Evolutionary conservation across 2,888 invertebrate species (phyloP), one percentile per base, ranked within the genome.

Genomic region (Melanchra persicariae): DNA sequence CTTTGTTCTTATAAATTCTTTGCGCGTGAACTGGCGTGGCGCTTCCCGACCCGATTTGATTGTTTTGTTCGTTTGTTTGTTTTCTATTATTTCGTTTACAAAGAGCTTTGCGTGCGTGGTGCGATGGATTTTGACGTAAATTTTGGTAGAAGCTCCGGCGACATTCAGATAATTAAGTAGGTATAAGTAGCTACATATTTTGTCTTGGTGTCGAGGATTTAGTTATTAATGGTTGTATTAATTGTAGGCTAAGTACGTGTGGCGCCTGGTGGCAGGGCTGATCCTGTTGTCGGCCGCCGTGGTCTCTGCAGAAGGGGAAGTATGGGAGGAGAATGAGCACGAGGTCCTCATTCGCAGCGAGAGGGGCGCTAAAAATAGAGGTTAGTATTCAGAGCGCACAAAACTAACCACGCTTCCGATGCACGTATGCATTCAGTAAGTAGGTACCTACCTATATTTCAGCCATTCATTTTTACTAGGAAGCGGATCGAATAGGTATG

Each of bases 321-420:
- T 98, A 74, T 97, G 97, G 97, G 98, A 98, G 90, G 98, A 98
- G 89, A 97, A 97, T 88, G 98, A 98, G 88, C 97, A 97, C 89
- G 98, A 98, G 92, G 97, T 98, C 72, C 97, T 98, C 83, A 97
- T 98, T 87, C 97, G 98, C 89, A 98, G 97, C 89, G 97, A 97
- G 91, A 97, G 98, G 77, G 98, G 98, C 76, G 97, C 98, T 92
- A 98, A 98, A 94, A 97, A 97, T 92, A 96, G 97, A 93, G 97
- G 97, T 97, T 91, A 77, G 91, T 91, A 74, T 84, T 81, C 79
- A 70, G 77, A 79, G 67, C 80, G 71, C 70, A 51, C 70, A 61
- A 63, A 85, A 76, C 64, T 77, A 73, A 77, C 74, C 74, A 54
- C 57, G 71, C 76, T 75, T 80, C 69, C 70, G 65, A 52, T 68